Evolutionary conservation across 2,113 vertebrate genomes (phyloP), one percentile per base, ranked within the genome.

Genomic region (Anguilla japonica): DNA sequence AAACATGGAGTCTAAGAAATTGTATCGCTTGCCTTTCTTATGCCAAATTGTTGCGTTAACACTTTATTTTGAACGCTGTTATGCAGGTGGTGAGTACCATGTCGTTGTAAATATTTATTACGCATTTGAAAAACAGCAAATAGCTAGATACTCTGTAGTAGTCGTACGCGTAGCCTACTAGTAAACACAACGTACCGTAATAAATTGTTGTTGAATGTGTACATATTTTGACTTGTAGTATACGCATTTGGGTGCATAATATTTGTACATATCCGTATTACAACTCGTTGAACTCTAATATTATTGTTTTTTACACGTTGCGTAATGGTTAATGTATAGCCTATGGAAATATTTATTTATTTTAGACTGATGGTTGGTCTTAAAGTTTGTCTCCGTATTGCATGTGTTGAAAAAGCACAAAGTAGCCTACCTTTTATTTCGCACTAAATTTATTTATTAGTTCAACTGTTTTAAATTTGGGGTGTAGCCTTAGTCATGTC

Each of bases 11-110:
- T 40, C 80, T 40, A 8, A 26, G 29, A 50, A 18, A 26, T 60
- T 41, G 57, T 26, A 41, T 75, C 18, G 29, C 63, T 34, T 75
- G 34, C 20, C 29, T 67, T 39, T 50, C 14, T 53, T 87, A 5
- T 83, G 41, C 43, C 71, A 53, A 22, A 29, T 75, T 46, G 9
- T 78, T 53, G 29, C 46, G 53, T 39, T 82, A 7, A n/a, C 63
- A 20, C 16, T 82, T 7, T 83, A 5, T 39, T 87, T 29, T 50
- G 6, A 63, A 18, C 46, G 81, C 63, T 82, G 57, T 40, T 71
- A 46, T 71, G 60, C 81, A 6, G 81, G 41, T 71, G 86, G 86
- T 87, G 67, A 83, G 86, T 83, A 39, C 15, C 67, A 29, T n/a
- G 71, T 41, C 14, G 29, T 85, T 43, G 2, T 14, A 39, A 26